Percentiles rank a stretch among this genome's conserved stretches.
phyloP scores from a whole-genome alignment of 2,888 invertebrate genomes.

The Nomada fabriciana region DNA sequence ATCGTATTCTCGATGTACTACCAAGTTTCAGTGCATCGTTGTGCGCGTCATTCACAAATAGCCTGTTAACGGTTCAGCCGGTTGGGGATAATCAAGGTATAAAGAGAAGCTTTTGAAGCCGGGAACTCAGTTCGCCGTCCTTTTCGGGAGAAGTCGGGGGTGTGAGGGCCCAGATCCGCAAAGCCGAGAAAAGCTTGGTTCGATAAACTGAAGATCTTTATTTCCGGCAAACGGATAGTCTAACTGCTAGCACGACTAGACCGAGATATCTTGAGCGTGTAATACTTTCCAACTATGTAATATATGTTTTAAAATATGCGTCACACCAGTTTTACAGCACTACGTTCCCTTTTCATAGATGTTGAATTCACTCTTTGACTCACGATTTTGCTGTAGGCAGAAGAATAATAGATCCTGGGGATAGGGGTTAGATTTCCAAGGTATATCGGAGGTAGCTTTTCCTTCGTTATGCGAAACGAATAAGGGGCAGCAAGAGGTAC shows the following conservation, averaged over 20 bases:
- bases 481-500: conserved; percentile 45
- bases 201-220: conserved; percentile 59
- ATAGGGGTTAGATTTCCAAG: too few species aligned
- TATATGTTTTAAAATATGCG: background rate
- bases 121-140: conserved; percentile 6
- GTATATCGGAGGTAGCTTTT: conserved; percentile 32
- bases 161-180: background rate
- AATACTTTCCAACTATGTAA: background rate
- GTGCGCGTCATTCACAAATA: background rate
- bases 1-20: too few species aligned
- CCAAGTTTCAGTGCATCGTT: background rate
- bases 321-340: too few species aligned
- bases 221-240: conserved; percentile 32
- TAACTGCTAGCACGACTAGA: background rate
- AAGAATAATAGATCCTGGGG: too few species aligned
- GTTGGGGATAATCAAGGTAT: conserved; percentile 42
- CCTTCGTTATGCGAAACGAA: conserved; percentile 60
- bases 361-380: background rate
- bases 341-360: background rate
- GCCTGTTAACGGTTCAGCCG: background rate
- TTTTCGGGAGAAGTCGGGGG: conserved; percentile 11
- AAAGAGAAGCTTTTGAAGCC: conserved; percentile 36
- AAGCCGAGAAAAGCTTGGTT: conserved; percentile 24
- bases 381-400: background rate
- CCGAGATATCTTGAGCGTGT: background rate